Evolutionary conservation across 2,113 vertebrate genomes (phyloP).

Genomic region (Callipepla californica): DNA sequence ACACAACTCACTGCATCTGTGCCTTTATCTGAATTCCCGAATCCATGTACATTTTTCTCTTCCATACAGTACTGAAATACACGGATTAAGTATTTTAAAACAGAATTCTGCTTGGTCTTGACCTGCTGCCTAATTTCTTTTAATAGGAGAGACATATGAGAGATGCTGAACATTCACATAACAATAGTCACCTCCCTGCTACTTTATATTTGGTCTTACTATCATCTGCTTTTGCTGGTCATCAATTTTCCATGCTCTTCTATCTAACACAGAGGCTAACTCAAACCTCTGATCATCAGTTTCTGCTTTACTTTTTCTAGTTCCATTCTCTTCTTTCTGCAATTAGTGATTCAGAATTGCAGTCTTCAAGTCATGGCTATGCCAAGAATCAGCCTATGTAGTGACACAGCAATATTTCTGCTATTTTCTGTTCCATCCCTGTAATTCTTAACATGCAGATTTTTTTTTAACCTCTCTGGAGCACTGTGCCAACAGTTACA

Average conservation of each 20-base stretch:
- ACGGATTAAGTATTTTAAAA: neutral
- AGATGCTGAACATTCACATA: neutral
- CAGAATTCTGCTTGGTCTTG: neutral
- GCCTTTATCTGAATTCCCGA: neutral
- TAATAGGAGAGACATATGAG: neutral
- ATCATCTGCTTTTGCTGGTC: fast-evolving
- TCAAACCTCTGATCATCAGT: neutral
- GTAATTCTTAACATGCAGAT: neutral
- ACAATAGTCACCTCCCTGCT: neutral
- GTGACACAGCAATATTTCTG: neutral
- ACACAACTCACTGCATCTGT: neutral
- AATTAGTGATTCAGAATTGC: neutral
- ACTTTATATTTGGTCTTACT: neutral
- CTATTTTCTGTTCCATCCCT: neutral
- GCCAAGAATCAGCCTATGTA: neutral
- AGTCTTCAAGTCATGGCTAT: neutral
- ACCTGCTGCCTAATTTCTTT: neutral
- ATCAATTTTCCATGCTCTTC: neutral
- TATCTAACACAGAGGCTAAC: neutral
- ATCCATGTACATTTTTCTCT: neutral
- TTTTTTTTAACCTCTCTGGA: neutral
- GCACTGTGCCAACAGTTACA: neutral
- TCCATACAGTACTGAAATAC: neutral
- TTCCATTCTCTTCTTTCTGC: neutral
- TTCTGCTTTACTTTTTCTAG: neutral